These are phyloP conservation scores for Ectemnius continuus DNA, from an alignment of 2,888 invertebrate species.

Conservation along the genomic window DNA sequence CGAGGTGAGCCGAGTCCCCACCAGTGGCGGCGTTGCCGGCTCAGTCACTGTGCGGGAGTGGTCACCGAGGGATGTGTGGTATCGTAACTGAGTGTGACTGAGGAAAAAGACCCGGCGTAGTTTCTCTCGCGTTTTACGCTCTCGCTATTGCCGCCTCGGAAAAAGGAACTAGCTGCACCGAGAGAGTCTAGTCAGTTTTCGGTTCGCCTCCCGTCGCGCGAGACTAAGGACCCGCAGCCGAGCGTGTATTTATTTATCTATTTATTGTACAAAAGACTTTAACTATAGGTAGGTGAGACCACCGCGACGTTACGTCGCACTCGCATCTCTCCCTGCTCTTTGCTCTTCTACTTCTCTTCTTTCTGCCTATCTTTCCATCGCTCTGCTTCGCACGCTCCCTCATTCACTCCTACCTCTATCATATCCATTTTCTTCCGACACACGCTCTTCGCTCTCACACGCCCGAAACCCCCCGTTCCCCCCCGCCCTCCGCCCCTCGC, in stretches of 20 bases:
- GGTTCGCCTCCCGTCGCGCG: conserved; percentile 41
- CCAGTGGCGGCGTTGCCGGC: conserved; percentile 72
- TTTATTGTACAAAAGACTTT: conserved; percentile 75
- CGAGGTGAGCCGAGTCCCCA: conserved; percentile 70
- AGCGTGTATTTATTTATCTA: conserved; percentile 71
- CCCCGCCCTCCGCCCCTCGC: too few species aligned
- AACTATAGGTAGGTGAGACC: conserved; percentile 67
- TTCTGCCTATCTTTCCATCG: neutral
- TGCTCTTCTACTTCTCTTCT: neutral
- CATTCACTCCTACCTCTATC: neutral
- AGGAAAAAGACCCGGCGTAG: conserved; percentile 67
- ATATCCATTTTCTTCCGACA: too few species aligned
- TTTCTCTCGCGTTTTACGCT: conserved; percentile 59
- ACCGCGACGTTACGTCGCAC: conserved; percentile 21
- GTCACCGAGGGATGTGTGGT: conserved; percentile 76
- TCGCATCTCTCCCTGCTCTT: neutral
- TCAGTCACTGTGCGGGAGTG: conserved; percentile 78
- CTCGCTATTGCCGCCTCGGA: conserved; percentile 41
- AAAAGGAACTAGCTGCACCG: conserved; percentile 32
- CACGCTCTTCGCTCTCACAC: too few species aligned
- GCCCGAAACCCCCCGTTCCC: too few species aligned
- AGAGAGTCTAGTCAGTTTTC: conserved; percentile 50
- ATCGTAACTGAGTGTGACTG: conserved; percentile 72
- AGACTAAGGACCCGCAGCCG: conserved; percentile 37
- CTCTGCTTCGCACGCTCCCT: neutral